Conservation (phyloP, 1,140 invertebrate species). For the Andricus grossulariae region DNA sequence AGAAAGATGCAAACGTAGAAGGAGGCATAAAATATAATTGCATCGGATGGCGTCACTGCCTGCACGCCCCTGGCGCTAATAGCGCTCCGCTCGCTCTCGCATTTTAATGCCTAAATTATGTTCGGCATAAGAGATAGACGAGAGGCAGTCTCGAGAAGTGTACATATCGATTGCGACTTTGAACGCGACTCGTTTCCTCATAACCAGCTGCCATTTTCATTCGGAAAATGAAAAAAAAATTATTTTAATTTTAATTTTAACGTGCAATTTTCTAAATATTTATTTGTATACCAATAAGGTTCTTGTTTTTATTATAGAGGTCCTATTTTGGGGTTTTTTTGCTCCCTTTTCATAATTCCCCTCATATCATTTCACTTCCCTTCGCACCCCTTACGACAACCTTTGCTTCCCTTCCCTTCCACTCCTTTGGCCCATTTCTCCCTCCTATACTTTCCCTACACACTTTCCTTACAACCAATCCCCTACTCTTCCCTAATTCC, state of each 20-base stretch:
- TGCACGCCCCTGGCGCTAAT: slow-evolving; percentile 68
- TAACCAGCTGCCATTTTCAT: background rate
- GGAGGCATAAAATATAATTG: slow-evolving; percentile 76
- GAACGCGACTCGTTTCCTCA: background rate
- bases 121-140: slow-evolving; percentile 70
- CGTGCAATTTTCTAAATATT: too few relatives aligned
- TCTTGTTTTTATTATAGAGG: background rate
- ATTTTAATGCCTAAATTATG: slow-evolving; percentile 76
- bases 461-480: too few relatives aligned
- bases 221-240: too few relatives aligned
- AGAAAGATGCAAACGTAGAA: slow-evolving; percentile 63
- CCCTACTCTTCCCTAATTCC: too few relatives aligned
- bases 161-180: slow-evolving; percentile 55
- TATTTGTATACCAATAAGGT: background rate
- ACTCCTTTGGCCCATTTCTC: too few relatives aligned
- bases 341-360: too few relatives aligned
- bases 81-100: slow-evolving; percentile 66
- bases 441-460: too few relatives aligned
- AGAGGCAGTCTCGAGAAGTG: slow-evolving; percentile 56
- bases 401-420: too few relatives aligned
- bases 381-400: too few relatives aligned
- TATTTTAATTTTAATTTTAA: too few relatives aligned
- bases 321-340: too few relatives aligned
- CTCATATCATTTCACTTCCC: too few relatives aligned
- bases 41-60: slow-evolving; percentile 72